Evolutionary conservation across 2,888 invertebrate species (phyloP).

Genomic region (Rhopalosiphum nymphaeae): DNA sequence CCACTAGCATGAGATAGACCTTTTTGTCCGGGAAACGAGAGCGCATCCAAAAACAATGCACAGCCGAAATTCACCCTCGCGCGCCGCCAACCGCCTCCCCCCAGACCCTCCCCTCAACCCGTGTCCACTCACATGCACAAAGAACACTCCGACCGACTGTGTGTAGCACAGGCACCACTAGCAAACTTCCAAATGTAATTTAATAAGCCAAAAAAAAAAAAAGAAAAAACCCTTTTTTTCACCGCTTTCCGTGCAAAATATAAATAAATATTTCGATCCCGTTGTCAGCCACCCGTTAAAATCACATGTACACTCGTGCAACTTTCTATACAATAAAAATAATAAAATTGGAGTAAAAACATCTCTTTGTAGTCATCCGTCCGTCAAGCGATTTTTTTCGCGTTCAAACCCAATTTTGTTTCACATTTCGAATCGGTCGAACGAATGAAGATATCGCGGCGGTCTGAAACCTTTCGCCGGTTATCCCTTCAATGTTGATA

Average conservation of each 20-base stretch:
- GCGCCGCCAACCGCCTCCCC: neutral
- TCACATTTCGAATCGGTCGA: neutral
- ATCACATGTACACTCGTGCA: neutral
- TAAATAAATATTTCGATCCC: conserved; percentile 43
- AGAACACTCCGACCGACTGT: neutral
- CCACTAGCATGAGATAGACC: conserved; percentile 57
- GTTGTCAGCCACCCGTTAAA: conserved; percentile 31
- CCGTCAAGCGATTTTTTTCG: neutral
- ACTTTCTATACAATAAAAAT: neutral
- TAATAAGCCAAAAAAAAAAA: conserved; percentile 37
- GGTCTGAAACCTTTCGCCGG: neutral
- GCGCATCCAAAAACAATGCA: conserved; percentile 62
- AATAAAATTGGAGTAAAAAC: neutral
- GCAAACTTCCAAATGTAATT: conserved; percentile 54
- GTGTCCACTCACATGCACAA: neutral
- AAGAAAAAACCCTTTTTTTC: neutral
- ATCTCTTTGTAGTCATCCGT: neutral
- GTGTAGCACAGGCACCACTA: neutral
- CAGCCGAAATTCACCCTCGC: conserved; percentile 36
- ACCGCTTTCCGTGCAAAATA: neutral
- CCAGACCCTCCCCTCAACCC: no score
- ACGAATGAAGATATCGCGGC: neutral
- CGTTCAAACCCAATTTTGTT: conserved; percentile 1
- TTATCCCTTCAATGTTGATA: neutral
- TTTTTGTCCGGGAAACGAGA: conserved; percentile 52